These are phyloP conservation scores for Habropoda laboriosa DNA, from an alignment of 1,140 invertebrate species.

Conservation along the genomic window DNA sequence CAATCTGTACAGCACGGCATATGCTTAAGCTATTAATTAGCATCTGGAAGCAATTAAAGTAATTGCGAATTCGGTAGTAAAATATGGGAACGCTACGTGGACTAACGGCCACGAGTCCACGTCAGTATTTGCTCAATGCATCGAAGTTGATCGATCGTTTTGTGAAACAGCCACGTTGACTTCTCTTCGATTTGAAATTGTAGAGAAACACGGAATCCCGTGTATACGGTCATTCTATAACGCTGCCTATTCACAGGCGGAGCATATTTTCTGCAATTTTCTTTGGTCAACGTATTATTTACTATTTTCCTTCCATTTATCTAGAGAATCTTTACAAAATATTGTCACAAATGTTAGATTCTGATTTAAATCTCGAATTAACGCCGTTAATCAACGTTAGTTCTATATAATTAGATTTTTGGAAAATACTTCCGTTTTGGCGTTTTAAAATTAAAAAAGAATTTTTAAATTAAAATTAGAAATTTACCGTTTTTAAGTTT, in stretches of 20 bases:
- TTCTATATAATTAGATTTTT: too few species aligned
- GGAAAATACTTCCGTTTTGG: too few species aligned
- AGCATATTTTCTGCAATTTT: not conserved
- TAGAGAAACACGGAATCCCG: constrained; percentile 12
- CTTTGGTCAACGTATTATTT: not conserved
- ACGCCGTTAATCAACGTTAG: too few species aligned
- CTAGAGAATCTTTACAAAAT: not conserved
- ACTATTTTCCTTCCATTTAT: not conserved
- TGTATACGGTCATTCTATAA: not conserved
- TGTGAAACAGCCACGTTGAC: constrained; percentile 48
- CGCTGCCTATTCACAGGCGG: not conserved
- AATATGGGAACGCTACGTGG: constrained; percentile 61
- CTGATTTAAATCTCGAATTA: too few species aligned
- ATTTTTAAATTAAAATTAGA: too few species aligned
- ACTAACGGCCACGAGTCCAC: constrained; percentile 55
- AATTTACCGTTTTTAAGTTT: too few species aligned
- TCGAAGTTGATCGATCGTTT: constrained; percentile 61
- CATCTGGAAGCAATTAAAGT: constrained; percentile 80
- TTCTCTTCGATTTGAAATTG: constrained; percentile 29
- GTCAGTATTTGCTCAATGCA: constrained; percentile 62
- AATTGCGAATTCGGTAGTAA: constrained; percentile 77
- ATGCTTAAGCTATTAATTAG: constrained; percentile 80
- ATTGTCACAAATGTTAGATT: too few species aligned
- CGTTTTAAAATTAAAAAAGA: too few species aligned
- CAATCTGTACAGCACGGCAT: constrained; percentile 73